Evolutionary conservation across 2,888 invertebrate genomes (phyloP).

Genomic region (Sussaba pulchella): DNA sequence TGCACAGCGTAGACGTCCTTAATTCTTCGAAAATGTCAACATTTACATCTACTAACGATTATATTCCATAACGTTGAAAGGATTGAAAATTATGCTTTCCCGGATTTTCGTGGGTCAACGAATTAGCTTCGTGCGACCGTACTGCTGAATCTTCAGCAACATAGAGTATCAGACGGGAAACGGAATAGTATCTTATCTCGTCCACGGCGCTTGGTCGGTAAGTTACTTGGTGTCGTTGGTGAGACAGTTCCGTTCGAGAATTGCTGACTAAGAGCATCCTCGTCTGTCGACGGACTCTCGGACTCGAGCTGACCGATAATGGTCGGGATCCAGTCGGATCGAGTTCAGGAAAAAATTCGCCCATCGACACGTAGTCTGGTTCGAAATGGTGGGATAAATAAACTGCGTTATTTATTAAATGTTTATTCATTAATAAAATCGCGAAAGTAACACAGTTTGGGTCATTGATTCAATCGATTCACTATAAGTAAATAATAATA

Average conservation of each 20-base stretch:
- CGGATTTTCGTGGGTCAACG: background rate
- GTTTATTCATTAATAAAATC: too few relatives aligned
- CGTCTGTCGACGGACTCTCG: conserved; percentile 9
- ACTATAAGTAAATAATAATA: too few relatives aligned
- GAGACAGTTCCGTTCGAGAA: conserved; percentile 44
- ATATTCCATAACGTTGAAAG: conserved; percentile 51
- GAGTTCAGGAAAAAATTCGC: conserved; percentile 31
- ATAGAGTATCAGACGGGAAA: background rate
- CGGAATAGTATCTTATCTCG: background rate
- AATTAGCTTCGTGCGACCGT: too few relatives aligned
- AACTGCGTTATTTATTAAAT: too few relatives aligned
- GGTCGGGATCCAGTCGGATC: conserved; percentile 13
- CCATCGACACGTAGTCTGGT: conserved; percentile 52
- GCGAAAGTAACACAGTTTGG: too few relatives aligned
- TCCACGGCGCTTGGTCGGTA: background rate
- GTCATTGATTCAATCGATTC: too few relatives aligned
- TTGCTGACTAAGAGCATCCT: conserved; percentile 52
- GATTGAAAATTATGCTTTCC: background rate
- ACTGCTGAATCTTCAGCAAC: conserved; percentile 10
- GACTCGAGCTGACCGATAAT: conserved; percentile 13
- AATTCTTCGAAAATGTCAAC: conserved; percentile 11
- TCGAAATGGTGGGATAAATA: too few relatives aligned
- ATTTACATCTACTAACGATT: conserved; percentile 47
- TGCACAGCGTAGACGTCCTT: conserved; percentile 22
- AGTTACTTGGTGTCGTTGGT: conserved; percentile 6